Evolutionary conservation across 2,888 invertebrate genomes (phyloP), one percentile per base, ranked within the genome.

Genomic region (Amphiduros pacificus): DNA sequence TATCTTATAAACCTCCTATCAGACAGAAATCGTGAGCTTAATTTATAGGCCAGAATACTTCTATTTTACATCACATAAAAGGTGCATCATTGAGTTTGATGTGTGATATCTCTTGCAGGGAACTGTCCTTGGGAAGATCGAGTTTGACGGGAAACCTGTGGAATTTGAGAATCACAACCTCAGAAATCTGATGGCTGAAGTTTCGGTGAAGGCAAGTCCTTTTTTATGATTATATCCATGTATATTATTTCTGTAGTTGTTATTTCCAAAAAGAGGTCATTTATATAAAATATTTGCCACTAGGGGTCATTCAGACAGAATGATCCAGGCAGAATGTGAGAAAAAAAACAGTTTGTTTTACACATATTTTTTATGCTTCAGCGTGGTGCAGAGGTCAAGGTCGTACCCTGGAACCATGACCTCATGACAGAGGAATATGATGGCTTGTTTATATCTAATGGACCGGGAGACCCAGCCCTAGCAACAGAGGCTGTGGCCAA

Each of bases 331-430:
- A n/a, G n/a, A n/a, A n/a, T n/a, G n/a, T n/a, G n/a, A n/a, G n/a
- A n/a, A n/a, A n/a, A n/a, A n/a, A n/a, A n/a, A n/a, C n/a, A n/a
- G n/a, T n/a, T n/a, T n/a, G n/a, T n/a, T n/a, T n/a, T n/a, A n/a
- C n/a, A n/a, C n/a, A n/a, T n/a, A n/a, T n/a, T n/a, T n/a, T n/a
- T n/a, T n/a, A n/a, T 27, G 14, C 61, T 64, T 9, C 63, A 77
- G 73, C 56, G 76, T 44, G 76, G 74, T 24, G 75, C 74, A 9
- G 74, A 73, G 54, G 77, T 77, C 20, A 74, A 74, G 62, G 63
- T 77, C 27, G 77, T 78, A 1, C 77, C 77, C 0, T 78, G 75
- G 75, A 61, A 78, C 55, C 73, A 76, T 61, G 74, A 78, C 63
- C 68, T 75, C 60, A 66, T 71, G 14, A 50, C 73, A 20, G 77